Evolutionary conservation across 2,888 invertebrate genomes (phyloP), one percentile per base, ranked within the genome.

Genomic region (Stenotaenia linearis): DNA sequence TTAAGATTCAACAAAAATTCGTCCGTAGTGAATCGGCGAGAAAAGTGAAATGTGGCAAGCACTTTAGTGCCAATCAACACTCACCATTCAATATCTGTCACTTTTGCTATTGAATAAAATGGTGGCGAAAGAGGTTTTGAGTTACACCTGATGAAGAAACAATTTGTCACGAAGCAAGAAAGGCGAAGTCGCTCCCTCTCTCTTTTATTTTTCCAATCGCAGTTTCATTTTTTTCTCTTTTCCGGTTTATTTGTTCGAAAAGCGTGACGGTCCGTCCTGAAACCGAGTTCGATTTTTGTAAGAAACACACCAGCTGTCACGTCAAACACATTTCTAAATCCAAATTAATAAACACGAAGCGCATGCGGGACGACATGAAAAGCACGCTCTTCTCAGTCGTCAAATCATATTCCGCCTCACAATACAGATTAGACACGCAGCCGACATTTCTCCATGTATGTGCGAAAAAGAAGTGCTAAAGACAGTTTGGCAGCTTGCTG

Each of bases 401-500:
- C 69, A 69, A 69, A 69, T 69, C 69, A 69, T 28, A 23, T 69
- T 69, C 69, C 69, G 69, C 69, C 69, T 69, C 69, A 69, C 69
- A 69, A 69, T 69, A 69, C 69, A 69, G 69, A 69, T 69, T 69
- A 69, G 69, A 69, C 69, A 69, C 69, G 69, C 25, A 28, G 69
- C 23, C 69, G 69, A 69, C 69, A 69, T 69, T 69, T 69, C 69
- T 69, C 69, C 28, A 2, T n/a, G 69, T 25, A 28, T 69, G 28
- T 69, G 69, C 28, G 69, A 69, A 69, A 69, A 69, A 69, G 69
- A 69, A 69, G 69, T 69, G 69, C 69, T 69, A 69, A 69, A 69
- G 69, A 69, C 69, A 69, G 69, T 69, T 69, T 69, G 69, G 69
- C 69, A 69, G 69, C 69, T 69, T 69, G 69, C 69, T 69, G 69